Percentiles rank a stretch among this genome's conserved stretches.
These are phyloP conservation scores for Oscheius sp. DNA, from an alignment of 2,888 invertebrate species.

Conservation along the genomic window DNA sequence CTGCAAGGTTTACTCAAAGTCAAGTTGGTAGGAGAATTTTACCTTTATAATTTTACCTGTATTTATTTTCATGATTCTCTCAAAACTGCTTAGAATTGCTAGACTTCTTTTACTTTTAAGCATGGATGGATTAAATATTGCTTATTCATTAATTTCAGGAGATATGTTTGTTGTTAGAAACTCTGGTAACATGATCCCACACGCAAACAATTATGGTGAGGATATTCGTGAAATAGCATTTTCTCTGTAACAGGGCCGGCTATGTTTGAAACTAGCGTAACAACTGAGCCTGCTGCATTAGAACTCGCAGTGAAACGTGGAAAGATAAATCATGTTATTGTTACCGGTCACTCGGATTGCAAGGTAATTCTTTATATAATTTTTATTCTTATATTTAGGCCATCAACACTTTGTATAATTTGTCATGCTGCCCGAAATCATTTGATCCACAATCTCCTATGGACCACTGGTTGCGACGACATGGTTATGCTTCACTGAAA, in stretches of 20 bases:
- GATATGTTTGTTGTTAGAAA: slow-evolving; percentile 98
- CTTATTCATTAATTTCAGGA: background rate
- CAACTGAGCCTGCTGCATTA: slow-evolving; percentile 93
- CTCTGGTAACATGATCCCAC: slow-evolving; percentile 94
- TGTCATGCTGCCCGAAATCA: slow-evolving; percentile 79
- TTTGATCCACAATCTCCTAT: slow-evolving; percentile 81
- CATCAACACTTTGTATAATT: slow-evolving; percentile 88
- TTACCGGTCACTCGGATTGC: slow-evolving; percentile 97
- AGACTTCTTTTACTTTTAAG: too few species aligned
- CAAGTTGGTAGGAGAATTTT: slow-evolving; percentile 81
- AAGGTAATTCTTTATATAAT: slow-evolving; percentile 79
- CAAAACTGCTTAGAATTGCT: too few species aligned
- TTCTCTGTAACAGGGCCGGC: background rate
- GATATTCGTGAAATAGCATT: background rate
- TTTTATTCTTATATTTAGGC: slow-evolving; percentile 78
- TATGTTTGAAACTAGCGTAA: slow-evolving; percentile 78
- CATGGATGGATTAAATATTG: too few species aligned
- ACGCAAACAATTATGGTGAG: slow-evolving; percentile 84
- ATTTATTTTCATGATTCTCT: too few species aligned
- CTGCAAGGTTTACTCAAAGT: slow-evolving; percentile 79
- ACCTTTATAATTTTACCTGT: background rate
- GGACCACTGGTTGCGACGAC: slow-evolving; percentile 86
- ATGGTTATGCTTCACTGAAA: slow-evolving; percentile 51
- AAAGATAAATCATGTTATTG: slow-evolving; percentile 88
- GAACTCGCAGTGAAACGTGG: slow-evolving; percentile 93